Conservation (phyloP, 2,797 vertebrate species). For the Rhincodon typus region DNA sequence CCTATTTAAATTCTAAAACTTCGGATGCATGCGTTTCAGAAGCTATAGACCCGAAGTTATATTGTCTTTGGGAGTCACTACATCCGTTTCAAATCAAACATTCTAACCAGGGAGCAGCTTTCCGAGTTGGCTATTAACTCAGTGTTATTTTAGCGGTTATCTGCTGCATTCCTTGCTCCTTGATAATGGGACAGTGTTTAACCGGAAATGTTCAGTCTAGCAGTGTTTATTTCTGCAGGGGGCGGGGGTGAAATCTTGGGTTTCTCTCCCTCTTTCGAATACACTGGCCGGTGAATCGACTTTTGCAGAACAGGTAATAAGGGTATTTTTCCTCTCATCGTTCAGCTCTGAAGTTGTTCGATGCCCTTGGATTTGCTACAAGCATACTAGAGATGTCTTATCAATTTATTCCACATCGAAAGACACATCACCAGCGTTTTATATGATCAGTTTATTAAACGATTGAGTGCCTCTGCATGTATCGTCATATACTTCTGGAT, state of each 20-base stretch:
- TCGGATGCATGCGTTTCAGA: neutral
- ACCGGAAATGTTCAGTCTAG: conserved; percentile 24
- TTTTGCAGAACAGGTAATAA: neutral
- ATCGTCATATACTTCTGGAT: neutral
- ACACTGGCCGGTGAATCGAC: neutral
- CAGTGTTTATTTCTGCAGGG: neutral
- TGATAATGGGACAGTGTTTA: conserved; percentile 34
- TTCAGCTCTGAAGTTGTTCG: neutral
- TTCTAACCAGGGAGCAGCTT: neutral
- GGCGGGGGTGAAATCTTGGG: neutral
- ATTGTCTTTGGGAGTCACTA: conserved; percentile 17
- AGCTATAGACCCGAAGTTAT: neutral
- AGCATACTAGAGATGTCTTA: neutral
- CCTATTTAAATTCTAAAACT: neutral
- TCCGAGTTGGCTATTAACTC: conserved; percentile 31
- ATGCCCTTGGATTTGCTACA: neutral
- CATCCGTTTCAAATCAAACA: neutral
- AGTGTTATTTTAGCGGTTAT: conserved; percentile 35
- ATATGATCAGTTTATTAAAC: neutral
- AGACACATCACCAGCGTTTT: neutral
- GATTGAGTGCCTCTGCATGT: neutral
- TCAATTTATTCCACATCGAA: neutral
- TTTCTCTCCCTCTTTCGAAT: neutral
- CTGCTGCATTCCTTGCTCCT: neutral
- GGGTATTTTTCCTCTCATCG: neutral